Evolutionary conservation across 2,888 invertebrate species (phyloP).

Genomic region (Lamproptera curius): DNA sequence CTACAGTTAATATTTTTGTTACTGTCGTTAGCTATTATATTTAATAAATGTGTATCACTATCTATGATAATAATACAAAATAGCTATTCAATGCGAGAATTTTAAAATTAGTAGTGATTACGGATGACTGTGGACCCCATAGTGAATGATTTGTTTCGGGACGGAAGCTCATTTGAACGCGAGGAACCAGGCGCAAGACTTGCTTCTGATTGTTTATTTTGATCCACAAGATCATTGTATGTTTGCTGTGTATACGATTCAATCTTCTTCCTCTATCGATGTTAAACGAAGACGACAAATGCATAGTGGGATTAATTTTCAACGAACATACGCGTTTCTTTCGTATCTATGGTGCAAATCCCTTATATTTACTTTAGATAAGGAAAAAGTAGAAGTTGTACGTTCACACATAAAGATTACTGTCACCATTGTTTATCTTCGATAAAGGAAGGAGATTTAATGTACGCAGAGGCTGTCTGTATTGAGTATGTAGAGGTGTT

Average conservation of each 20-base stretch:
- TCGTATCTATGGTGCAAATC: too few relatives aligned
- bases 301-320: not conserved
- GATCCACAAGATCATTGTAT: slow-evolving; percentile 13
- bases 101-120: too few relatives aligned
- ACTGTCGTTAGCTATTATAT: too few relatives aligned
- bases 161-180: slow-evolving; percentile 3
- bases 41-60: too few relatives aligned
- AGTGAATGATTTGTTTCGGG: too few relatives aligned
- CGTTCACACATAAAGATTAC: not conserved
- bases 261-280: slow-evolving; percentile 5
- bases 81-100: too few relatives aligned
- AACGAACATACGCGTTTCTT: not conserved
- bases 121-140: too few relatives aligned
- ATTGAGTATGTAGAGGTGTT: slow-evolving; percentile 21
- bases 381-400: too few relatives aligned
- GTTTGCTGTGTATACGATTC: not conserved
- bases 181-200: not conserved
- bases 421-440: slow-evolving; percentile 8
- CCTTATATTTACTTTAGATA: too few relatives aligned
- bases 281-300: not conserved
- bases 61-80: too few relatives aligned
- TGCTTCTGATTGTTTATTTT: slow-evolving; percentile 12
- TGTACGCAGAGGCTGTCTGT: slow-evolving; percentile 15
- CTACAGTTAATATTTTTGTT: too few relatives aligned
- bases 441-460: not conserved